A percentile compares a stretch with the other conserved stretches of the same genome.
phyloP scores from a whole-genome alignment of 2,113 vertebrate genomes.

The Toxotes chatareus region DNA sequence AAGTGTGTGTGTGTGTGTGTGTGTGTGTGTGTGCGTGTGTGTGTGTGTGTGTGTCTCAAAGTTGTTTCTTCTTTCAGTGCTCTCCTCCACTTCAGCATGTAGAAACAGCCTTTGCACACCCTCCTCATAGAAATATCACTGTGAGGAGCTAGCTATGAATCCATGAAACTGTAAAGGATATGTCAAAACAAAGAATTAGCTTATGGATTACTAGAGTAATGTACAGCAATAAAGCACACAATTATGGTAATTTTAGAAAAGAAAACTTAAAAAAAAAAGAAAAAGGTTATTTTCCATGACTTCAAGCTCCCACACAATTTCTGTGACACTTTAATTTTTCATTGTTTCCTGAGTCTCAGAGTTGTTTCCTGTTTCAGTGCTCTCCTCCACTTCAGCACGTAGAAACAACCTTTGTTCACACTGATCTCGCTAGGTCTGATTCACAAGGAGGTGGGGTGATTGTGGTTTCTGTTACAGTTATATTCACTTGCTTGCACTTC shows the following conservation, averaged over 20 bases:
- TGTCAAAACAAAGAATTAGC: not conserved
- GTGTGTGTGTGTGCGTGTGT: no score
- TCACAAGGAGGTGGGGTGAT: not conserved
- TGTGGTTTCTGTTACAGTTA: not conserved
- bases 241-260: not conserved
- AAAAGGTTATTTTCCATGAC: not conserved
- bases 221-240: not conserved
- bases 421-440: not conserved
- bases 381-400: not conserved
- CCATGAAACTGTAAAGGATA: not conserved
- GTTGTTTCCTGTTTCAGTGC: constrained; percentile 59
- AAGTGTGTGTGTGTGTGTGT: no score
- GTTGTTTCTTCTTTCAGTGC: constrained; percentile 58
- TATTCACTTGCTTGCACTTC: not conserved
- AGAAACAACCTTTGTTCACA: not conserved
- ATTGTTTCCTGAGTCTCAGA: not conserved
- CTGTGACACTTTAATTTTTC: not conserved
- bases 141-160: no score
- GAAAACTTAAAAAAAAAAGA: not conserved
- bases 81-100: not conserved
- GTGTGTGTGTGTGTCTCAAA: not conserved
- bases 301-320: not conserved
- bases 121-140: no score
- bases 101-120: not conserved
- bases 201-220: not conserved